Evolutionary conservation across 2,113 vertebrate genomes (phyloP), one percentile per base, ranked within the genome.

Genomic region (Cynoglossus semilaevis): DNA sequence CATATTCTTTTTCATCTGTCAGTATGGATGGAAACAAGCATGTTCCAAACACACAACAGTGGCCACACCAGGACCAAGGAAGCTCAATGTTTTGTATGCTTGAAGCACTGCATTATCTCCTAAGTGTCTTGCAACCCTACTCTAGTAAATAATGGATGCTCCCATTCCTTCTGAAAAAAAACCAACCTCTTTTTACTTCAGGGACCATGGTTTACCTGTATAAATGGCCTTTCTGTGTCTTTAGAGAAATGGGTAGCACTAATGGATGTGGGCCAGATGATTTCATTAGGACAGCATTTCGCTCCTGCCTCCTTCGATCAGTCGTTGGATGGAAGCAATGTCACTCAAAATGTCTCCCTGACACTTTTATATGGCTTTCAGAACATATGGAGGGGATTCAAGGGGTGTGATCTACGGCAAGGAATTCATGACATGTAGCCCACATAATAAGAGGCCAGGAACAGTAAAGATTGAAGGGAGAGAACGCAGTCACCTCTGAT

Each of bases 111-210:
- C 81, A 88, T 88, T 87, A 87, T 81, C 78, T 84, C 81, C 80
- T 87, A 87, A 87, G 82, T 88, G 86, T 86, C 84, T 88, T 54
- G 74, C 71, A 87, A 82, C 80, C 87, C 72, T 56, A 67, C 71
- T 70, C 79, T 76, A 70, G 88, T 88, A 86, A 89, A 89, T 89
- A 86, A 89, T 88, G 83, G 72, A 89, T 88, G 81, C 51, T 74
- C 61, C 53, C 77, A 73, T 80, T 85, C 80, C 67, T 80, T 67
- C 65, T 77, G 67, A 79, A 83, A 87, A 79, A 40, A 6, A 80
- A 84, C 83, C 73, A 38, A 4, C 56, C 58, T 36, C 63, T 58
- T 82, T 81, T 87, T 76, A 88, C 84, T 80, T 83, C 51, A 63
- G 85, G 85, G 84, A 85, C 81, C 79, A 70, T 63, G 83, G 84